Percentiles rank a stretch among this genome's conserved stretches.
Conservation (phyloP, 2,888 invertebrate species). For the Cheilosia grossa region DNA sequence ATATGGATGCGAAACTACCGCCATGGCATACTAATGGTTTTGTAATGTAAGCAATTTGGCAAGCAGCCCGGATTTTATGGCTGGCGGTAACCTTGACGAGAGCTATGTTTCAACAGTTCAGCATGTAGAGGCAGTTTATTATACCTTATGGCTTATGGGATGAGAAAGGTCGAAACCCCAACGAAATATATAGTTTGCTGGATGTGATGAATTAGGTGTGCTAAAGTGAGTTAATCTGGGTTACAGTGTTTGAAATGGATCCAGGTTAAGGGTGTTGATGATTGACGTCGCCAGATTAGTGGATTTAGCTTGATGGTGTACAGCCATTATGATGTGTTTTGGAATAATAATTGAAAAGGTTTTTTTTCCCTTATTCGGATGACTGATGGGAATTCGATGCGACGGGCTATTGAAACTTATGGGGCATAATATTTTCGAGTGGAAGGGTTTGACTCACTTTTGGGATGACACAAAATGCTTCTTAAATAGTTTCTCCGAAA, state of each 20-base stretch:
- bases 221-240: constrained; percentile 36
- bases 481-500: too few relatives aligned
- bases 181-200: constrained; percentile 34
- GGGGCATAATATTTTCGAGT: too few relatives aligned
- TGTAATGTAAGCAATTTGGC: constrained; percentile 73
- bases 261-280: constrained; percentile 46
- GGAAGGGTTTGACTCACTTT: too few relatives aligned
- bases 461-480: too few relatives aligned
- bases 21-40: constrained; percentile 69
- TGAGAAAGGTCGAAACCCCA: constrained; percentile 45
- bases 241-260: constrained; percentile 32
- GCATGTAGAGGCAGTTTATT: constrained; percentile 50
- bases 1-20: constrained; percentile 38
- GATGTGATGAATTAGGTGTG: constrained; percentile 53
- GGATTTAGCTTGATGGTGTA: background rate
- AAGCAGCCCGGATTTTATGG: constrained; percentile 67
- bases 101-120: constrained; percentile 69
- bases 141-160: constrained; percentile 37
- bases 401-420: background rate
- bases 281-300: constrained; percentile 1
- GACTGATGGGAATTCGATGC: background rate
- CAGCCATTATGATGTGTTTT: background rate
- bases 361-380: background rate
- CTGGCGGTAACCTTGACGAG: constrained; percentile 67
- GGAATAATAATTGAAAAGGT: background rate